A percentile compares a stretch with the other conserved stretches of the same genome.
phyloP scores from a whole-genome alignment of 2,888 invertebrate genomes.

The Heteromyza rotundicornis region DNA sequence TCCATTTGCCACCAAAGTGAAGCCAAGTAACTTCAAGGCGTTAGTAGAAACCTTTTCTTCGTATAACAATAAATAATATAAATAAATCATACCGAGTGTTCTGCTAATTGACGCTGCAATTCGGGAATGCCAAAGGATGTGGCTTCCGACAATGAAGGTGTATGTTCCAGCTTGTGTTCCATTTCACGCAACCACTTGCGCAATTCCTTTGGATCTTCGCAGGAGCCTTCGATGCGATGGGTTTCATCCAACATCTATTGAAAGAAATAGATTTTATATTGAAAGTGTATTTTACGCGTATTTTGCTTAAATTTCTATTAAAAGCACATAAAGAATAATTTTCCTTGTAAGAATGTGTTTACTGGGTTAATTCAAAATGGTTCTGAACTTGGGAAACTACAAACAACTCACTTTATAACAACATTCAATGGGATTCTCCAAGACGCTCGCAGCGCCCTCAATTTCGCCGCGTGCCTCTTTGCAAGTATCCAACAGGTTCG shows the following conservation, averaged over 20 bases:
- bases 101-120: slow-evolving; percentile 77
- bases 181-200: slow-evolving; percentile 87
- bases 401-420: slow-evolving; percentile 55
- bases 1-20: no score
- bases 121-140: slow-evolving; percentile 75
- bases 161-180: slow-evolving; percentile 76
- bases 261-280: no score
- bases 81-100: slow-evolving; percentile 82
- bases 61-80: neutral
- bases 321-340: no score
- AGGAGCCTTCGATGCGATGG: slow-evolving; percentile 50
- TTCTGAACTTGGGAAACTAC: neutral
- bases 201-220: slow-evolving; percentile 66
- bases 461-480: slow-evolving; percentile 66
- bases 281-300: no score
- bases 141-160: slow-evolving; percentile 74
- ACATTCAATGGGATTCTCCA: slow-evolving; percentile 44
- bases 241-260: slow-evolving; percentile 53
- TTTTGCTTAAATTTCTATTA: neutral
- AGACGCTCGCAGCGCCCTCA: slow-evolving; percentile 49
- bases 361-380: no score
- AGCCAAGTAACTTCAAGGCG: no score
- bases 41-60: no score
- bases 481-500: slow-evolving; percentile 89
- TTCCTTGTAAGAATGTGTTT: no score